Evolutionary conservation across 1,140 invertebrate genomes (phyloP), one percentile per base, ranked within the genome.

Genomic region (Drosophila nigrodunni): DNA sequence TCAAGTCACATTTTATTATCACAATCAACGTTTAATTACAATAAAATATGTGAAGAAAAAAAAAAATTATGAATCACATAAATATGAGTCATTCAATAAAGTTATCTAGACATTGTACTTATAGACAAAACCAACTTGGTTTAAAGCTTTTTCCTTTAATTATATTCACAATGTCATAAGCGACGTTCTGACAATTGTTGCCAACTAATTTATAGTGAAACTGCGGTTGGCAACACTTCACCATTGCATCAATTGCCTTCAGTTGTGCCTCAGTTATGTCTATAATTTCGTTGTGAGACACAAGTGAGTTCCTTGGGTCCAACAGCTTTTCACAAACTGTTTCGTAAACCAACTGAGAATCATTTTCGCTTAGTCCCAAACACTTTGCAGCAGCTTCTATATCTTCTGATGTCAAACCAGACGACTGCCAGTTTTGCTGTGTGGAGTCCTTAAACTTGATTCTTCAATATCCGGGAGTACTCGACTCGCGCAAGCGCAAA

Each of bases 111-210:
- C 34, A 2, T 15, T 10, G n/a, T 44, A 21, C 1, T 3, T 35
- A 21, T 41, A 9, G 3, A 9, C 0, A 11, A 2, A 62, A 11
- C 60, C 60, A 62, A 4, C 9, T n/a, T 10, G 46, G 60, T 10
- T 15, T 61, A 46, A 21, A 62, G 7, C 4, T n/a, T 4, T 15
- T 15, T 25, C 8, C 10, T 15, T 47, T 18, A 8, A 62, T 8
- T 46, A 62, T 62, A 10, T 47, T 13, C 1, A 49, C 10, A 21
- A 49, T 49, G 35, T 61, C 30, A 11, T 47, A 7, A 7, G 59
- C 59, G 1, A 61, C 15, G 21, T 47, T 61, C 10, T 61, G 44
- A 11, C 59, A 61, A 61, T 49, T 61, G 59, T 61, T 61, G 44
- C 59, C 59, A 37, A 61, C 15, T 18, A 49, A 18, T 37, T 61